Conservation (phyloP, 2,797 vertebrate genomes). For the Vultur gryphus region DNA sequence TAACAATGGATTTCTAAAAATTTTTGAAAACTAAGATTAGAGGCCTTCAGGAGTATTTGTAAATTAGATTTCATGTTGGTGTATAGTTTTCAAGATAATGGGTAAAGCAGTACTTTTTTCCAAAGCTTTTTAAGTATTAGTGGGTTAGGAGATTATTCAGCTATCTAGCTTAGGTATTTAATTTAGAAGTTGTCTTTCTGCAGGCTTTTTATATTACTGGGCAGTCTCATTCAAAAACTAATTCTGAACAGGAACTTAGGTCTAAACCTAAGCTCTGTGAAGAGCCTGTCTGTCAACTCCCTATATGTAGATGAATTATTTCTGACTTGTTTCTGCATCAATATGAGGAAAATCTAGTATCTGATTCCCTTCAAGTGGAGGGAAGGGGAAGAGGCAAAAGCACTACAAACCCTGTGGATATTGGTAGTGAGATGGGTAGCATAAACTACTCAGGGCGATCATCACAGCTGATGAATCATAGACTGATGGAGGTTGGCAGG, state of each 20-base stretch:
- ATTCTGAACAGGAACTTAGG: neutral
- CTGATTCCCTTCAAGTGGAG: neutral
- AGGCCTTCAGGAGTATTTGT: neutral
- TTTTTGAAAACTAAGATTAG: neutral
- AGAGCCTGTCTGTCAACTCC: neutral
- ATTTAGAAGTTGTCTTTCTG: neutral
- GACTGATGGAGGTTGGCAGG: neutral
- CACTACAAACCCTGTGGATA: accelerated
- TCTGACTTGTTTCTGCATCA: neutral
- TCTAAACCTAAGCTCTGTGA: neutral
- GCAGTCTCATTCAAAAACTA: neutral
- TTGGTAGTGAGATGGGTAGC: neutral
- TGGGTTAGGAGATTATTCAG: neutral
- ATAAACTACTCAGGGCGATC: neutral
- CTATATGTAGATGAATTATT: neutral
- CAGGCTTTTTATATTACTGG: neutral
- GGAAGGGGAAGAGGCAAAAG: neutral
- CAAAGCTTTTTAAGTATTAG: neutral
- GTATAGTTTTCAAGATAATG: neutral
- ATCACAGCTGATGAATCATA: neutral
- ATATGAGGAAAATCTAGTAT: neutral
- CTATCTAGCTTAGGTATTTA: neutral
- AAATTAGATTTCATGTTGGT: neutral
- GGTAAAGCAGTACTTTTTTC: neutral
- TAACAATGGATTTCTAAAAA: neutral